phyloP scores from a whole-genome alignment of 1,140 invertebrate genomes.

The Lasaia peninsularis region DNA sequence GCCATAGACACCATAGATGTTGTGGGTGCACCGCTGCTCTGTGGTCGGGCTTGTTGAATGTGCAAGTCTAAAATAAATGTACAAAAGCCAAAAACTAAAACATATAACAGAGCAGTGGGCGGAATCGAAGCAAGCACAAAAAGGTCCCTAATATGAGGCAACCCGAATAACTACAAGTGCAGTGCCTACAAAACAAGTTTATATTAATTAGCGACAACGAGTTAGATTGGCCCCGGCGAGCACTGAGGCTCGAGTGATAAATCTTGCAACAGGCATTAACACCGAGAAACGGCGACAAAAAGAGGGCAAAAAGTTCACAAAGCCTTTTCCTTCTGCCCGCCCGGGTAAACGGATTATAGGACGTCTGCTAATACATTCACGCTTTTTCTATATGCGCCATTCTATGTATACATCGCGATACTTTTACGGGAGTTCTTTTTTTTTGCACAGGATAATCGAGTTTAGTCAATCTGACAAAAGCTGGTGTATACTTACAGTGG shows the following conservation, averaged over 20 bases:
- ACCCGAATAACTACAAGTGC: constrained; percentile 11
- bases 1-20: no score
- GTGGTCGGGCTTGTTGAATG: no score
- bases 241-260: constrained; percentile 32
- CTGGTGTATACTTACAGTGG: no score
- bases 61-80: no score
- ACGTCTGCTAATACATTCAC: constrained; percentile 10
- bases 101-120: not conserved
- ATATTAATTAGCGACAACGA: constrained; percentile 46
- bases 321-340: constrained; percentile 30
- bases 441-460: no score
- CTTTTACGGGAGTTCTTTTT: not conserved
- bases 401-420: constrained; percentile 21
- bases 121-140: not conserved
- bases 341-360: constrained; percentile 30
- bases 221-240: constrained; percentile 33
- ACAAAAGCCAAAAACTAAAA: not conserved
- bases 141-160: constrained; percentile 12
- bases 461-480: no score
- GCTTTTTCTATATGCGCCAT: constrained; percentile 16
- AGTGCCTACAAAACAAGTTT: constrained; percentile 34
- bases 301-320: constrained; percentile 27
- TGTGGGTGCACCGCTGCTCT: no score
- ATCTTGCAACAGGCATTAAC: constrained; percentile 34
- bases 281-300: constrained; percentile 29